These are phyloP conservation scores for Hemiprocne comata DNA, from an alignment of 2,113 vertebrate genomes.

Conservation along the genomic window DNA sequence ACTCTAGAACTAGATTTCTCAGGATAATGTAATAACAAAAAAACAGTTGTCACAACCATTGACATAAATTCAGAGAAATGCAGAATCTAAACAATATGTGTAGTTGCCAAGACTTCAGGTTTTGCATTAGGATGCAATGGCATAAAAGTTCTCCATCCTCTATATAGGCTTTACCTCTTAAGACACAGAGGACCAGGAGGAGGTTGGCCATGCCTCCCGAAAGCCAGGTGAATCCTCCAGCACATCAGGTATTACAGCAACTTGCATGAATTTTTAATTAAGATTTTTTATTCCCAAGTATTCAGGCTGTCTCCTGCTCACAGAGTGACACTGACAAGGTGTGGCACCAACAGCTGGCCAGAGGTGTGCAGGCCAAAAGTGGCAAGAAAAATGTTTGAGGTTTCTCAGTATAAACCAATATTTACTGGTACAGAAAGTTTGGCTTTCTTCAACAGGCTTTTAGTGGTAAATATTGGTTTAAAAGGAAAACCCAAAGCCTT, in stretches of 20 bases:
- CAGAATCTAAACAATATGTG: rapidly evolving
- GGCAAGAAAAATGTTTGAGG: slow-evolving; percentile 48
- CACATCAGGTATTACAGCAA: background rate
- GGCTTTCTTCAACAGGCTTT: slow-evolving; percentile 55
- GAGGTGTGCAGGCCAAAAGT: slow-evolving; percentile 27
- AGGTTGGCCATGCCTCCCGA: background rate
- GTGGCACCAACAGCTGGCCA: slow-evolving; percentile 21
- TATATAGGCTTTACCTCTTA: background rate
- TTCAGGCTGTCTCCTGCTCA: background rate
- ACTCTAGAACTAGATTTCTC: background rate
- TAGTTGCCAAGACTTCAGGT: background rate
- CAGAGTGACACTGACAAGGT: background rate
- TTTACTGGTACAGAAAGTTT: slow-evolving; percentile 63
- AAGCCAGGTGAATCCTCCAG: background rate
- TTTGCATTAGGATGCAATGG: background rate
- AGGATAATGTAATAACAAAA: background rate
- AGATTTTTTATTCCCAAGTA: background rate
- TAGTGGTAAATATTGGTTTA: slow-evolving; percentile 64
- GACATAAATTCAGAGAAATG: background rate
- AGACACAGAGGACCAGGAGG: background rate
- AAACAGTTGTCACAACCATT: background rate
- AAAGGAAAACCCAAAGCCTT: slow-evolving; percentile 58
- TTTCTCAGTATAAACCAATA: slow-evolving; percentile 66
- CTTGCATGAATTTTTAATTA: background rate
- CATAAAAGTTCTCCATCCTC: background rate